Base-by-base conservation (phyloP, 2,888 invertebrate genomes). In the Cryptus viduatorius region DNA sequence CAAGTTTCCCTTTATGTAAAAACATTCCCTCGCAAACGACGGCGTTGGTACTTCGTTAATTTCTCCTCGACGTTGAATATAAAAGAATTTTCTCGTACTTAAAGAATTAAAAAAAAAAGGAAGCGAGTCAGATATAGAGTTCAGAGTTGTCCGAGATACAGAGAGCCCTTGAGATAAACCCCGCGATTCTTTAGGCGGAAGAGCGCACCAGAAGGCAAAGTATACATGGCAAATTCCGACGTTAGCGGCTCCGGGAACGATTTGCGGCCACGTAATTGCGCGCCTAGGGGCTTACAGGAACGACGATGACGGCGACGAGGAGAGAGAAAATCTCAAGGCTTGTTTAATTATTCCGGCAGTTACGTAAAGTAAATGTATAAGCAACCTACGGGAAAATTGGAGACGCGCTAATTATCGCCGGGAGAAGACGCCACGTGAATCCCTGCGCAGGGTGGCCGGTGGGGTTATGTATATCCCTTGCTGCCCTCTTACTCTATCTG, bases 341-440 rank as follows among this genome's bases (percentile, higher is more conserved):
- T 89, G 87, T 89, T 90, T 89, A 90, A 90, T 90, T 90, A 89
- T 88, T 89, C 86, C 88, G 86, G 87, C 81, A 85, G 87, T 89
- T 90, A 88, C 86, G 89, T 79, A 86, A 88, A 89, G 87, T 87
- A 89, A 90, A 90, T 88, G 87, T 86, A 87, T 87, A 85, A 86
- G 79, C 81, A 82, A 75, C 84, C 68, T 83, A 80, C 80, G 79
- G 81, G 88, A 86, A 89, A 90, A 90, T 89, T 90, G 88, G 88
- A 88, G 89, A 90, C 82, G 83, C 83, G 87, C 90, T 91, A 90
- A 90, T 90, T 91, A 90, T 87, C 86, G 83, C 87, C 85, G 87
- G 86, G 87, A 87, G 72, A 88, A 80, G 81, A 81, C 68, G 78
- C 68, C 64, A 64, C 56, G 84, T 50, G 72, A 78, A 73, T 78